Base-by-base conservation (phyloP, 2,888 invertebrate species). In the Terebella lapidaria region DNA sequence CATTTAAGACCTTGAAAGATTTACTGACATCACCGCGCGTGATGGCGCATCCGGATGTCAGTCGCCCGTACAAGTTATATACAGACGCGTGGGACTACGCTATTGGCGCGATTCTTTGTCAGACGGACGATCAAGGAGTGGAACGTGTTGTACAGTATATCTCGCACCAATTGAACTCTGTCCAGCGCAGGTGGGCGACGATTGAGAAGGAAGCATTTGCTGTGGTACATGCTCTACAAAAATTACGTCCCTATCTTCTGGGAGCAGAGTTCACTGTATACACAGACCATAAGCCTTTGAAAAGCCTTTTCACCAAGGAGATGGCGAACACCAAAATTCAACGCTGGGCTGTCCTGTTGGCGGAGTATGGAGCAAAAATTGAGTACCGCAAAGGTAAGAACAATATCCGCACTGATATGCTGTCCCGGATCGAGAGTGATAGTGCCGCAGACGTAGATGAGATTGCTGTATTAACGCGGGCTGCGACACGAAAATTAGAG, bases 91-190 rank as follows among this genome's bases (percentile, higher is more conserved):
- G 25, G 4, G 27, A 53, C 53, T 15, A 5, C 20, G 5, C 25
- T 26, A 26, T 53, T 5, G 53, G 53, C 26, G 53, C 10, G 4
- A 26, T 53, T 10, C 20, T 25, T 25, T 24, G 22, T 5, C 27
- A 53, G 27, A 20, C 5, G 10, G 27, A 53, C 20, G 53, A 53
- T 10, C 24, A 15, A 15, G 53, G 53, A 10, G 20, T 26, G 4
- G 53, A 53, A 26, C 22, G 27, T 15, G 53, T 26, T 26, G 26
- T 53, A 15, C 53, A 53, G 20, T 53, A 53, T 26, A 53, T 53
- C 10, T 53, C 53, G 4, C 53, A 53, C 15, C 5, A 24, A 15
- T 27, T 53, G 22, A 5, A 24, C 5, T 15, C 4, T 26, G 26
- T 27, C 5, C 53, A 53, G 20, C 10, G 53, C 10, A 22, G 15